These are phyloP conservation scores for Spheniscus humboldti DNA, from an alignment of 2,797 vertebrate species.

Conservation along the genomic window DNA sequence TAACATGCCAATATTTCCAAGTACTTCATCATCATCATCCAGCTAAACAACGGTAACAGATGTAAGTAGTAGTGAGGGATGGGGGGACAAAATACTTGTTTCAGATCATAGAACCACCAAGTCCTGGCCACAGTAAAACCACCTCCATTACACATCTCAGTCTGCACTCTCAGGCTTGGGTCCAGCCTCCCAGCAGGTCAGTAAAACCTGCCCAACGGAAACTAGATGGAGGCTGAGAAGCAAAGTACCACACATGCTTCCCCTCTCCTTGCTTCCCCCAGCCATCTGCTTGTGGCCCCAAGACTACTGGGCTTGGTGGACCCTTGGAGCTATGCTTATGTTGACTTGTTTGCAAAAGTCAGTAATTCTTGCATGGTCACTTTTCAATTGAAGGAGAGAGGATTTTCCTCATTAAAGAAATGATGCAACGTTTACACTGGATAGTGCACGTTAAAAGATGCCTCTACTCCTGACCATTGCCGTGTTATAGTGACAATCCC, in stretches of 20 bases:
- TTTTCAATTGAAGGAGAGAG: not conserved
- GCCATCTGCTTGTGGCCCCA: not conserved
- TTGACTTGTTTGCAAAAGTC: not conserved
- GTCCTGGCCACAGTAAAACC: not conserved
- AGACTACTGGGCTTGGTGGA: not conserved
- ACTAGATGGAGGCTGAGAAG: not conserved
- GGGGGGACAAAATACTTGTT: not conserved
- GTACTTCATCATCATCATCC: not conserved
- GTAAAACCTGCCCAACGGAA: not conserved
- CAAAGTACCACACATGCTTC: not conserved
- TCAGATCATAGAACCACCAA: not conserved
- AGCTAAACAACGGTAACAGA: not conserved
- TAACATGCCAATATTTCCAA: not conserved
- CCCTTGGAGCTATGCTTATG: not conserved
- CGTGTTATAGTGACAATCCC: not conserved
- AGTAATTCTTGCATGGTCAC: not conserved
- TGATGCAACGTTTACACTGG: not conserved
- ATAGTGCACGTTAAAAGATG: not conserved
- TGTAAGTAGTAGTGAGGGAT: not conserved
- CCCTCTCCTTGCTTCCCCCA: not conserved
- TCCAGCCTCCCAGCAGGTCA: not conserved
- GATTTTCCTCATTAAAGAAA: not conserved
- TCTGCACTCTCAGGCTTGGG: not conserved
- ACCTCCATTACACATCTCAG: not conserved
- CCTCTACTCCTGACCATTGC: not conserved